Conservation (phyloP, 2,888 invertebrate genomes). For the Helicoverpa assulta region DNA sequence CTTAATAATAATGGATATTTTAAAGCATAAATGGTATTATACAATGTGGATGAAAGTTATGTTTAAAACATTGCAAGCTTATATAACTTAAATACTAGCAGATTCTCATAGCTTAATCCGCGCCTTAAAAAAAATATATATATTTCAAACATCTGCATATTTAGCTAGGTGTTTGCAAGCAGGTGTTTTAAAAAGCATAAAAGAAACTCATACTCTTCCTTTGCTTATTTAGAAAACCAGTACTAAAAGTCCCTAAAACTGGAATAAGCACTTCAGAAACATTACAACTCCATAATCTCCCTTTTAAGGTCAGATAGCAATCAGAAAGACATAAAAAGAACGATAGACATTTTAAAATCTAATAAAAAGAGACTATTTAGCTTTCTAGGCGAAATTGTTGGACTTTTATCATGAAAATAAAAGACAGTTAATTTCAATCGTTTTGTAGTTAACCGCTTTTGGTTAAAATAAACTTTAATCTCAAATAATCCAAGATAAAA, state of each 20-base stretch:
- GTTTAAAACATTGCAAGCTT: no score
- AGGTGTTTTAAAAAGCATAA: no score
- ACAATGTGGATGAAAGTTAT: not conserved
- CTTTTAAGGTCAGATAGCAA: constrained; percentile 39
- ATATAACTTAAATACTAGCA: no score
- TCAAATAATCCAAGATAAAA: no score
- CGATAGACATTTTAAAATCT: constrained; percentile 37
- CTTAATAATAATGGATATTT: not conserved
- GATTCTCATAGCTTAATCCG: no score
- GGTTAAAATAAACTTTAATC: constrained; percentile 6
- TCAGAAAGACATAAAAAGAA: constrained; percentile 38
- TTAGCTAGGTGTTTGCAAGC: no score
- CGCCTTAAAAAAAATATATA: no score
- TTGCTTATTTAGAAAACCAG: no score
- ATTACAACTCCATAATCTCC: constrained; percentile 38
- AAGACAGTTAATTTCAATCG: constrained; percentile 29
- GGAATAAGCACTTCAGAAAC: constrained; percentile 14
- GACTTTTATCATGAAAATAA: constrained; percentile 22
- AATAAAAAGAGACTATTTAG: constrained; percentile 45
- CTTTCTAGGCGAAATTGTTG: constrained; percentile 35
- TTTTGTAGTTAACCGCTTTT: constrained; percentile 16
- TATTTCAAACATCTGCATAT: no score
- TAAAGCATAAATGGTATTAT: not conserved
- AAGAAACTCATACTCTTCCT: no score
- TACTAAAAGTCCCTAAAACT: constrained; percentile 1